Evolutionary conservation across 2,113 vertebrate species (phyloP).

Genomic region (Asarcornis scutulata): DNA sequence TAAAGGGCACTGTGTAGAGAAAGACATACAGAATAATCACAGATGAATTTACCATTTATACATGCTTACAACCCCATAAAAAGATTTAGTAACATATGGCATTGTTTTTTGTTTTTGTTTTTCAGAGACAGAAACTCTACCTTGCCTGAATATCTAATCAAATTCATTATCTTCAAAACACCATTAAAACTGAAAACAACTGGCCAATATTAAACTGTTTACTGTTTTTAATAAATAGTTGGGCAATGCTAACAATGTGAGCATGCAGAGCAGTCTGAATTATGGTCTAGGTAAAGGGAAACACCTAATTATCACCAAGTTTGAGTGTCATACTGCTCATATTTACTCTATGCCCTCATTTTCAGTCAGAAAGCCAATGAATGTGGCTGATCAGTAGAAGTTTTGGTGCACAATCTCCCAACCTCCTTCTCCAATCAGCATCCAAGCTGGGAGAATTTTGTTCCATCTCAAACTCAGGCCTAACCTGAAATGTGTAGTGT

Average conservation of each 20-base stretch:
- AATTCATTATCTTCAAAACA: neutral
- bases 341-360: neutral
- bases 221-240: neutral
- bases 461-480: neutral
- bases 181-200: neutral
- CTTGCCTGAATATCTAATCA: neutral
- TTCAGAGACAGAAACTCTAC: neutral
- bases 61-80: neutral
- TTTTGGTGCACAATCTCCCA: fast-evolving
- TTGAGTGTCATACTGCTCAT: neutral
- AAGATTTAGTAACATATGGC: slow-evolving; percentile 30
- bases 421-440: neutral
- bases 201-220: neutral
- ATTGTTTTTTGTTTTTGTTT: neutral
- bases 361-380: neutral
- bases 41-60: neutral
- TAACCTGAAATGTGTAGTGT: neutral
- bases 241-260: neutral
- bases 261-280: neutral
- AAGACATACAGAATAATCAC: neutral
- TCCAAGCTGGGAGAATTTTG: neutral
- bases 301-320: neutral
- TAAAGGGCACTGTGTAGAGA: slow-evolving; percentile 89
- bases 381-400: neutral
- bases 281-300: neutral